Conservation (phyloP, 37 sponge, comb jelly and placozoan species). For the Tethya wilhelma region DNA sequence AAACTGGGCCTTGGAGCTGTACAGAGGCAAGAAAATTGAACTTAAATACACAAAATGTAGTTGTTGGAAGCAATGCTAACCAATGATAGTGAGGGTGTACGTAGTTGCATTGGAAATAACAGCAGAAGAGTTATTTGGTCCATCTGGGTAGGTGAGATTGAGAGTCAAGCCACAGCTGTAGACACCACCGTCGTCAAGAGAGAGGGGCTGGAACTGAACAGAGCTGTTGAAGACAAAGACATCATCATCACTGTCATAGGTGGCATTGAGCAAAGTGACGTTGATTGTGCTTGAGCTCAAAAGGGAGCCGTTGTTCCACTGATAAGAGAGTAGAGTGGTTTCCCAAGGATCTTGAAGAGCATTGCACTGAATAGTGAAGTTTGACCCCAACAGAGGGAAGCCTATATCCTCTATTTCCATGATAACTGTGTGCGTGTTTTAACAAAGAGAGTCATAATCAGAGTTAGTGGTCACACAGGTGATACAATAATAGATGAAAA, state of each 20-base stretch:
- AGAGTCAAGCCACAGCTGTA: slow-evolving; percentile 14
- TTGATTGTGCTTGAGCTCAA: neutral
- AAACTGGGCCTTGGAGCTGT: too few species aligned
- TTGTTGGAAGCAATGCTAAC: too few species aligned
- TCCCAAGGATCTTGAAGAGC: slow-evolving; percentile 8
- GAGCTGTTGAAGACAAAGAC: slow-evolving; percentile 30
- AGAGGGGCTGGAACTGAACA: neutral
- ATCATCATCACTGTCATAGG: neutral
- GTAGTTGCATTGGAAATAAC: slow-evolving; percentile 2
- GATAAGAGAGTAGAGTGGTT: neutral
- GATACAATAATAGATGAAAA: neutral
- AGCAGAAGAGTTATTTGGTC: slow-evolving; percentile 26
- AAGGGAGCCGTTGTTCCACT: neutral
- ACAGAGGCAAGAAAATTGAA: too few species aligned
- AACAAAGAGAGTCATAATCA: neutral
- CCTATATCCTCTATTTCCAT: neutral
- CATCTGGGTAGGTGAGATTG: slow-evolving; percentile 13
- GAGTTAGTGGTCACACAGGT: neutral
- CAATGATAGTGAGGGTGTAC: neutral
- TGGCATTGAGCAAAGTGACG: neutral
- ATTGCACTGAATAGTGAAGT: slow-evolving; percentile 10
- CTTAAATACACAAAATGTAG: too few species aligned
- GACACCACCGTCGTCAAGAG: neutral
- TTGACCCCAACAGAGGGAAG: neutral
- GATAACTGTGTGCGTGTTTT: neutral